Evolutionary conservation across 2,888 invertebrate species (phyloP).

Genomic region (Rhingia rostrata): DNA sequence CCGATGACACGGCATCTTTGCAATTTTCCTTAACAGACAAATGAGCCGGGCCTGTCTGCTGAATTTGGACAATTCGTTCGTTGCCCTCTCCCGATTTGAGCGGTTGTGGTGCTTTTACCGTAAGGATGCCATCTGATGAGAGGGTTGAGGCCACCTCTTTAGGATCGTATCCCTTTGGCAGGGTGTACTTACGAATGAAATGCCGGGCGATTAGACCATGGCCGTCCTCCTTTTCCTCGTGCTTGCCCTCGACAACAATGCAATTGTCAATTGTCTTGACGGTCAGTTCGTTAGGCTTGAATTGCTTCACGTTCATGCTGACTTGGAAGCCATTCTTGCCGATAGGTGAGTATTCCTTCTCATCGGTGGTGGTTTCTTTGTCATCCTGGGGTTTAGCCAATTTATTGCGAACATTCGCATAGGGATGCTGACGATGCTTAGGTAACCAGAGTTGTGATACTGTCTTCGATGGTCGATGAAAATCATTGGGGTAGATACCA

Average conservation of each 20-base stretch:
- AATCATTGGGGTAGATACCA: slow-evolving; percentile 73
- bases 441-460: slow-evolving; percentile 65
- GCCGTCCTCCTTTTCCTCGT: slow-evolving; percentile 88
- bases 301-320: slow-evolving; percentile 88
- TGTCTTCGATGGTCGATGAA: slow-evolving; percentile 68
- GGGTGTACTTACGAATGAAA: slow-evolving; percentile 88
- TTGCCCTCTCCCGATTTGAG: slow-evolving; percentile 78
- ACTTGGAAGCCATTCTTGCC: slow-evolving; percentile 89
- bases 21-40: slow-evolving; percentile 78
- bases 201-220: slow-evolving; percentile 91
- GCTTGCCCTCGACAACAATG: slow-evolving; percentile 88
- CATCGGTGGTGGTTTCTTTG: slow-evolving; percentile 76
- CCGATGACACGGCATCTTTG: slow-evolving; percentile 67
- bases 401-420: slow-evolving; percentile 66
- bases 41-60: slow-evolving; percentile 86
- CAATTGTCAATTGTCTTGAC: slow-evolving; percentile 87
- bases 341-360: slow-evolving; percentile 81
- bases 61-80: slow-evolving; percentile 85
- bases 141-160: slow-evolving; percentile 89
- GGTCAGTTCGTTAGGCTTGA: slow-evolving; percentile 87
- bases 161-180: slow-evolving; percentile 88
- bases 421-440: slow-evolving; percentile 77
- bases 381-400: slow-evolving; percentile 85
- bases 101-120: slow-evolving; percentile 87
- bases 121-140: slow-evolving; percentile 92